phyloP scores from a whole-genome alignment of 2,113 vertebrate genomes.

The Eudyptes chrysolophus region DNA sequence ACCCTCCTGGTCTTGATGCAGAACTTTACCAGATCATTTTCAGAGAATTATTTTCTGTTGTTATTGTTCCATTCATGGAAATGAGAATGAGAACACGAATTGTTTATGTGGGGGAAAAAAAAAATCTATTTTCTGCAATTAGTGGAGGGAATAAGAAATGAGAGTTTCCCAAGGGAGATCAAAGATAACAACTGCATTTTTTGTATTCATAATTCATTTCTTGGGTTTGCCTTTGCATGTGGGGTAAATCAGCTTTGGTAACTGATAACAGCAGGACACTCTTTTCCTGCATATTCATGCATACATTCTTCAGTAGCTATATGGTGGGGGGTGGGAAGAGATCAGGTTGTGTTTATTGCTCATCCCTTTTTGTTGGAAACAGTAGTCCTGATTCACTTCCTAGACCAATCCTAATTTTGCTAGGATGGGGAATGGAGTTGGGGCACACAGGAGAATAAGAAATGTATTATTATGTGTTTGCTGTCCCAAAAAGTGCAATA shows the following conservation, averaged over 20 bases:
- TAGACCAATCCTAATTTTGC: not conserved
- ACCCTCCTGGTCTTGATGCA: not conserved
- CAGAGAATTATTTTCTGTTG: not conserved
- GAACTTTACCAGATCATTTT: not conserved
- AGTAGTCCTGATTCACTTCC: not conserved
- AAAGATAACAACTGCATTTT: conserved; percentile 2
- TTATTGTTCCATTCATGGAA: not conserved
- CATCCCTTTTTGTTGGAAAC: not conserved
- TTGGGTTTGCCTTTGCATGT: not conserved
- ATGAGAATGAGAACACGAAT: not conserved
- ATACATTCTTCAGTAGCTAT: not conserved
- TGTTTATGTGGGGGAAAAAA: not conserved
- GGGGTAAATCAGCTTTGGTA: not conserved
- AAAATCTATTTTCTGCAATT: not conserved
- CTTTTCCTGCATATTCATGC: not conserved
- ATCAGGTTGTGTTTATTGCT: not conserved
- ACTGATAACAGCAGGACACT: not conserved
- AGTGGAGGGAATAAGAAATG: not conserved
- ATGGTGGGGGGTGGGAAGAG: not conserved
- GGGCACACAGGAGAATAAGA: not conserved
- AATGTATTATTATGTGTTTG: not conserved
- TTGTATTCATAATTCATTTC: not conserved
- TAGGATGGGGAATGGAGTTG: not conserved
- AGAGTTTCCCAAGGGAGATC: not conserved
- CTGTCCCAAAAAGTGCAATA: not conserved